A percentile compares a stretch with the other conserved stretches of the same genome.
Conservation (phyloP, 2,797 vertebrate species). For the Cirrhinus mrigala region DNA sequence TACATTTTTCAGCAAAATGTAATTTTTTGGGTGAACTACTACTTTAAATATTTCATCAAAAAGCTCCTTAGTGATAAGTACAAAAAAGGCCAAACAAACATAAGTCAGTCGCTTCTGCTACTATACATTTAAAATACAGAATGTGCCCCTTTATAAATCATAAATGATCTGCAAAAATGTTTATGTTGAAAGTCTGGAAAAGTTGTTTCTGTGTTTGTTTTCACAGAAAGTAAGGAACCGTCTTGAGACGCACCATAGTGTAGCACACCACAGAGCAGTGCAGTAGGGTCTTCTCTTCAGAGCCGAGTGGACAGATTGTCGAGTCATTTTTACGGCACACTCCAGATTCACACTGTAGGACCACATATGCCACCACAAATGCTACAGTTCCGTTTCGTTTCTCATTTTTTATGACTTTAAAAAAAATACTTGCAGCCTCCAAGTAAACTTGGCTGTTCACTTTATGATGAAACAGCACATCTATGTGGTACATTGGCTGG, state of each 20-base stretch:
- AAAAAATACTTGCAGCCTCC: neutral
- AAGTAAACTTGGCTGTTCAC: slow-evolving; percentile 27
- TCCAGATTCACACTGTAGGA: slow-evolving; percentile 57
- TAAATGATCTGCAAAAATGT: neutral
- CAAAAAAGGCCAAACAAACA: neutral
- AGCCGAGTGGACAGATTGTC: slow-evolving; percentile 59
- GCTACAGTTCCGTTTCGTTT: slow-evolving; percentile 37
- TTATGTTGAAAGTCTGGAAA: neutral
- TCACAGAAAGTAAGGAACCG: neutral
- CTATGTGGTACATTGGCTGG: neutral
- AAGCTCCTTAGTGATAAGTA: neutral
- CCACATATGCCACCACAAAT: slow-evolving; percentile 61
- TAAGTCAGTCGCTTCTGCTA: neutral
- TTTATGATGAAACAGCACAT: neutral
- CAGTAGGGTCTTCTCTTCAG: slow-evolving; percentile 36
- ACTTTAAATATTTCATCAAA: neutral
- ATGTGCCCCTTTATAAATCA: neutral
- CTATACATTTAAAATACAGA: neutral
- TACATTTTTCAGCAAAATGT: neutral
- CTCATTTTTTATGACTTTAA: slow-evolving; percentile 9
- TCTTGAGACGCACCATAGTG: slow-evolving; percentile 9
- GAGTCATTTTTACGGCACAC: slow-evolving; percentile 49
- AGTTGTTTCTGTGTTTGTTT: slow-evolving; percentile 7
- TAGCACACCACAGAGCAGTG: slow-evolving; percentile 29
- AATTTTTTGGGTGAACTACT: neutral